Conservation (phyloP, 2,797 vertebrate genomes). For the Poliocrania exsul region DNA sequence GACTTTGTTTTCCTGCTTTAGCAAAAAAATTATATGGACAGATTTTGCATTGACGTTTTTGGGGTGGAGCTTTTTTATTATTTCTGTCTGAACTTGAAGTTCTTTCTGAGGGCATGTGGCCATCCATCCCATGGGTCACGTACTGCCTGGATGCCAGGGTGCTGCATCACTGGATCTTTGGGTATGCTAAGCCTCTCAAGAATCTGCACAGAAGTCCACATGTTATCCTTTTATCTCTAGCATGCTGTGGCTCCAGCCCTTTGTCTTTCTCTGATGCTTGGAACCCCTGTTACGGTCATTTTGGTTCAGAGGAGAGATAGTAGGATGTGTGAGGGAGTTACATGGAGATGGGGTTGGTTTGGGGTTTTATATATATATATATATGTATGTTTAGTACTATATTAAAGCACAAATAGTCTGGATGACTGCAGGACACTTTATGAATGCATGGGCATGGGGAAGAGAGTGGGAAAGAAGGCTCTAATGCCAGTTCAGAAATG, state of each 20-base stretch:
- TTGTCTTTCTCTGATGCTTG: neutral
- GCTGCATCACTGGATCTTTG: neutral
- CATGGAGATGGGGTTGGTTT: accelerated
- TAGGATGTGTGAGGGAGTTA: neutral
- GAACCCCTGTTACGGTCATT: neutral
- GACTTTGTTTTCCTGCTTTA: neutral
- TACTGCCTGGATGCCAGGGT: neutral
- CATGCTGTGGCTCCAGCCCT: neutral
- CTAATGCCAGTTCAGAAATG: neutral
- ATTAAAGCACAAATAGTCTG: neutral
- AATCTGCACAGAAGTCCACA: neutral
- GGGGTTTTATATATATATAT: accelerated
- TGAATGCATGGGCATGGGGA: neutral
- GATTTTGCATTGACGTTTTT: neutral
- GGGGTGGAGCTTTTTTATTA: neutral
- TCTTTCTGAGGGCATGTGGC: neutral
- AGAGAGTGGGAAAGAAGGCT: neutral
- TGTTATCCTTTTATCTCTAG: neutral
- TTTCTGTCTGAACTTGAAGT: neutral
- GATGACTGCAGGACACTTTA: neutral
- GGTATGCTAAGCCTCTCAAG: neutral
- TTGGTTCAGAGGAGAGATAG: neutral
- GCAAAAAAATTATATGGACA: neutral
- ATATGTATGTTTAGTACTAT: neutral
- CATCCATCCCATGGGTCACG: accelerated